A percentile compares a stretch with the other conserved stretches of the same genome.
phyloP scores from a whole-genome alignment of 1,140 invertebrate species.

The Phymorhynchus buccinoides region DNA sequence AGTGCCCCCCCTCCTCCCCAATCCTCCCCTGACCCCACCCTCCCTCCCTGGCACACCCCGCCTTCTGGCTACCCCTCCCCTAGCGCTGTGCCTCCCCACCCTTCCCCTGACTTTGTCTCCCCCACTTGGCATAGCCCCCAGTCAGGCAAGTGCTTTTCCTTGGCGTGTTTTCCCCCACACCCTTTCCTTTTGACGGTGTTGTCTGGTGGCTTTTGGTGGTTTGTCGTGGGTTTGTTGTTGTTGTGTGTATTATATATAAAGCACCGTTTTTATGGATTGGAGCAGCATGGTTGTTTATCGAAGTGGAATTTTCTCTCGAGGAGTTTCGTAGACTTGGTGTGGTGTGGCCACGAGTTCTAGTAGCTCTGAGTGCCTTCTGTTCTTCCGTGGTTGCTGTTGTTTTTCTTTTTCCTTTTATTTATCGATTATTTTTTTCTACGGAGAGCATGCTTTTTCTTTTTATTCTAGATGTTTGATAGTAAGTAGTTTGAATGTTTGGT shows the following conservation, averaged over 20 bases:
- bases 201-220: background rate
- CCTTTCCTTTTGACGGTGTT: background rate
- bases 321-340: background rate
- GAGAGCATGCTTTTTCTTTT: no score
- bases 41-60: constrained; percentile 13
- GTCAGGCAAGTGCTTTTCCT: constrained; percentile 29
- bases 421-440: no score
- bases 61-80: constrained; percentile 30
- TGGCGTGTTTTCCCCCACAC: background rate
- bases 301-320: background rate
- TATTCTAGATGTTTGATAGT: no score
- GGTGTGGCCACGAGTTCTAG: no score
- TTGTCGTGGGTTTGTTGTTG: background rate
- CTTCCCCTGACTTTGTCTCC: background rate
- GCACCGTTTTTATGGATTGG: background rate
- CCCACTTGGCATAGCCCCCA: constrained; percentile 23
- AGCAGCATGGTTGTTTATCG: no score
- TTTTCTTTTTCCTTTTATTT: no score
- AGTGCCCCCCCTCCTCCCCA: constrained; percentile 7
- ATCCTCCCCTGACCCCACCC: background rate
- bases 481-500: no score
- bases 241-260: background rate
- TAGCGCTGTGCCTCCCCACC: constrained; percentile 13
- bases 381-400: no score
- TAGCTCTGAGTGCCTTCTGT: no score